phyloP scores from a whole-genome alignment of 1,140 invertebrate species.

The Cryptotermes secundus region DNA sequence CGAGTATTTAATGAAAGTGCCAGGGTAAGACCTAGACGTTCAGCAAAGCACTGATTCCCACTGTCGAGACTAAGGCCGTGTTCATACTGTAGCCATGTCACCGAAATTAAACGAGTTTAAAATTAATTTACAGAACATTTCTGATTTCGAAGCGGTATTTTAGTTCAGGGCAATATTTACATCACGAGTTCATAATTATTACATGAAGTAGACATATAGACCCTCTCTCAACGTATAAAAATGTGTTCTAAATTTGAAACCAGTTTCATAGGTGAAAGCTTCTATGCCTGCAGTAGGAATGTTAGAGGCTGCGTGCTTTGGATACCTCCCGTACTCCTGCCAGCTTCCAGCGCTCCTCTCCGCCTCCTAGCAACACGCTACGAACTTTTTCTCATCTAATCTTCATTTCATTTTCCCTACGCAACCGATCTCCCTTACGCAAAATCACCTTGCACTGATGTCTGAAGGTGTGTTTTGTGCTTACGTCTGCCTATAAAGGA shows the following conservation, averaged over 20 bases:
- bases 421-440: not conserved
- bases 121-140: not conserved
- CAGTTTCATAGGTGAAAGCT: not conserved
- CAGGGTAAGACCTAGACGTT: too few species aligned
- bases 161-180: not conserved
- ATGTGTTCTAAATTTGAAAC: slow-evolving; percentile 32
- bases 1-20: too few species aligned
- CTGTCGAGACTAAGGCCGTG: too few species aligned
- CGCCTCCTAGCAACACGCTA: too few species aligned
- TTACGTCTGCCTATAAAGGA: too few species aligned
- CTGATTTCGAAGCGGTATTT: not conserved
- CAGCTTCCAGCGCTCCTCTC: not conserved
- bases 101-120: not conserved
- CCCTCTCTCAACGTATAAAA: slow-evolving; percentile 10
- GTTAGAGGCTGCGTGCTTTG: not conserved
- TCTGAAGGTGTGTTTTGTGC: too few species aligned
- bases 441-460: too few species aligned
- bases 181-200: not conserved
- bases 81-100: too few species aligned
- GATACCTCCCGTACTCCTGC: not conserved
- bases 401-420: not conserved
- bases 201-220: slow-evolving; percentile 27
- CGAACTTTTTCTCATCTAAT: not conserved
- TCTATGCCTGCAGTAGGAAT: not conserved
- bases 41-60: too few species aligned